phyloP scores from a whole-genome alignment of 1,140 invertebrate species.

The Rhagoletis zephyria region DNA sequence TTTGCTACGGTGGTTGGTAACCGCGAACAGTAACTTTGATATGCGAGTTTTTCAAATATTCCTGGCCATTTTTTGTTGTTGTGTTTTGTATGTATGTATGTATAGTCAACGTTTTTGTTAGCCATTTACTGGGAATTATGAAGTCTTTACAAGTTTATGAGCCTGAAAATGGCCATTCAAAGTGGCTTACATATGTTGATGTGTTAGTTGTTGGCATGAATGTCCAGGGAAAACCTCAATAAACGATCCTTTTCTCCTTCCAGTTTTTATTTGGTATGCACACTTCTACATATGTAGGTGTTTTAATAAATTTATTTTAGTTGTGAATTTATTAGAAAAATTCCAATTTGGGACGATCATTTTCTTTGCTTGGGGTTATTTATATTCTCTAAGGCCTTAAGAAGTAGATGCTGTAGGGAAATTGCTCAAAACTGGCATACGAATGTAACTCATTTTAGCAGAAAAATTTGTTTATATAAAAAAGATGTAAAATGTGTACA shows the following conservation, averaged over 20 bases:
- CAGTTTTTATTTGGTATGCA: neutral
- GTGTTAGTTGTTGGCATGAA: neutral
- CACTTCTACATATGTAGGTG: neutral
- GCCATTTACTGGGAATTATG: conserved; percentile 33
- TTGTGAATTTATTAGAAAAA: no score
- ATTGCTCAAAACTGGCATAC: no score
- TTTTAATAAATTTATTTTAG: no score
- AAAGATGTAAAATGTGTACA: no score
- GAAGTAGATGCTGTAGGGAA: no score
- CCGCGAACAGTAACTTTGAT: conserved; percentile 42
- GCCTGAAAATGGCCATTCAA: neutral
- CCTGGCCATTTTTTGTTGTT: neutral
- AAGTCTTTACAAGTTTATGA: conserved; percentile 48
- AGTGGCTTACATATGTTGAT: neutral
- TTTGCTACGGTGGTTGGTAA: conserved; percentile 37
- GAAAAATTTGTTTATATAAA: no score
- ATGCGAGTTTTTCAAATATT: neutral
- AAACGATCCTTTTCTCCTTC: neutral
- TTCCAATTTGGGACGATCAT: neutral
- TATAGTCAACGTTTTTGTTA: neutral
- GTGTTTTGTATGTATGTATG: neutral
- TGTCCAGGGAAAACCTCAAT: conserved; percentile 35
- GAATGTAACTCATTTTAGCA: no score
- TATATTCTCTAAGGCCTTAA: no score
- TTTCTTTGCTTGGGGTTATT: neutral